These are phyloP conservation scores for Tetragnatha montana DNA, from an alignment of 2,888 invertebrate genomes.

Conservation along the genomic window DNA sequence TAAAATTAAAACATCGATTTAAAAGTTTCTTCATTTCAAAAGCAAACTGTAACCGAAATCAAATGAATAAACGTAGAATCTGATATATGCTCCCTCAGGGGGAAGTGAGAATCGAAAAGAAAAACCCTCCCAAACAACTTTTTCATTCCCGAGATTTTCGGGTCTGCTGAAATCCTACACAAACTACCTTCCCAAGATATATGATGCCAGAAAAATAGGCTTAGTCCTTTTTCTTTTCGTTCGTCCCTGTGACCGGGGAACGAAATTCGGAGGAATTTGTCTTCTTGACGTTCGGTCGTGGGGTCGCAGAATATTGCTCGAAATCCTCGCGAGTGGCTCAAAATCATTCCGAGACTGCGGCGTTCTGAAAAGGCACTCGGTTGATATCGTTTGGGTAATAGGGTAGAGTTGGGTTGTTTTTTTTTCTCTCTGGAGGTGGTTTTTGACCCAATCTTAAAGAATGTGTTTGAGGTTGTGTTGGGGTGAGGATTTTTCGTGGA, in stretches of 20 bases:
- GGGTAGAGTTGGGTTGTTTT: not conserved
- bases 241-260: not conserved
- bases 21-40: no score
- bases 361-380: not conserved
- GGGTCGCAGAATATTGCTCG: constrained; percentile 25
- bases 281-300: constrained; percentile 19
- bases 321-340: constrained; percentile 9
- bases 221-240: not conserved
- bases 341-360: not conserved
- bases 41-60: not conserved
- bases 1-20: no score
- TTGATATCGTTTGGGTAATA: not conserved
- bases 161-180: not conserved
- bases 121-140: constrained; percentile 1
- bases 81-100: not conserved
- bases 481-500: no score
- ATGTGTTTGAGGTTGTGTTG: no score
- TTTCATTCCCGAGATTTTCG: not conserved
- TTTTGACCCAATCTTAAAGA: not conserved
- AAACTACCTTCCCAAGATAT: constrained; percentile 17
- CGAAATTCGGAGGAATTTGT: constrained; percentile 24
- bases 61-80: not conserved
- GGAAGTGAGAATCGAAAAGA: not conserved
- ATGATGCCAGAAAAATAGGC: constrained; percentile 22
- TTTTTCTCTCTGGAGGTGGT: not conserved